These are phyloP conservation scores for Mareca strepera DNA, from an alignment of 2,797 vertebrate genomes.

Conservation along the genomic window DNA sequence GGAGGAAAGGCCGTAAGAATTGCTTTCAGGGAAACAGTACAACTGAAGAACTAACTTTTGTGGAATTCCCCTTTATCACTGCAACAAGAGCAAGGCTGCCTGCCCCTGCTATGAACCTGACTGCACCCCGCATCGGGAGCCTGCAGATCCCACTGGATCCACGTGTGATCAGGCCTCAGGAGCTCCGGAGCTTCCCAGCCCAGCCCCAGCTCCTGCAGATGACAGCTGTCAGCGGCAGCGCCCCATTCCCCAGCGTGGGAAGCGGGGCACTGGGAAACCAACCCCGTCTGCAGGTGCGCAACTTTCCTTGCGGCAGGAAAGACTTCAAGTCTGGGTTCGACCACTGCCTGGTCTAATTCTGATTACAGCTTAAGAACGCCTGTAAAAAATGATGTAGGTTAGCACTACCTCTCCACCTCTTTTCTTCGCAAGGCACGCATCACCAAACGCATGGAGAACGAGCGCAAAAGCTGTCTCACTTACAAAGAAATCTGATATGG, in stretches of 20 bases:
- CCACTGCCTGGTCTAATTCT: neutral
- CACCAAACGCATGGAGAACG: neutral
- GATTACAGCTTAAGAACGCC: neutral
- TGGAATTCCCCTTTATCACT: neutral
- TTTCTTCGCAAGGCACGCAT: neutral
- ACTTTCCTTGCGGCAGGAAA: neutral
- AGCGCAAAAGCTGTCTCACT: neutral
- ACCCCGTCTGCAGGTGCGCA: neutral
- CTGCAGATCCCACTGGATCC: neutral
- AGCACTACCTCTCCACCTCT: neutral
- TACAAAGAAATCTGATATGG: neutral
- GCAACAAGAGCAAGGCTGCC: neutral
- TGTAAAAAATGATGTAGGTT: neutral
- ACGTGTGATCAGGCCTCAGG: neutral
- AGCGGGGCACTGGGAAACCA: neutral
- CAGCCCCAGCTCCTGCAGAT: constrained; percentile 20
- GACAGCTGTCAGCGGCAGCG: constrained; percentile 52
- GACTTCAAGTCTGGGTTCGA: neutral
- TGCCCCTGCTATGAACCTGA: neutral
- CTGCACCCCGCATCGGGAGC: neutral
- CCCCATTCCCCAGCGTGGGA: neutral
- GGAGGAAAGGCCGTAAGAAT: neutral
- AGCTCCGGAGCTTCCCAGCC: neutral
- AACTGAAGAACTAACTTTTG: neutral
- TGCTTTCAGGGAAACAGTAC: neutral